phyloP scores from a whole-genome alignment of 2,113 vertebrate genomes.

The Entelurus aequoreus region DNA sequence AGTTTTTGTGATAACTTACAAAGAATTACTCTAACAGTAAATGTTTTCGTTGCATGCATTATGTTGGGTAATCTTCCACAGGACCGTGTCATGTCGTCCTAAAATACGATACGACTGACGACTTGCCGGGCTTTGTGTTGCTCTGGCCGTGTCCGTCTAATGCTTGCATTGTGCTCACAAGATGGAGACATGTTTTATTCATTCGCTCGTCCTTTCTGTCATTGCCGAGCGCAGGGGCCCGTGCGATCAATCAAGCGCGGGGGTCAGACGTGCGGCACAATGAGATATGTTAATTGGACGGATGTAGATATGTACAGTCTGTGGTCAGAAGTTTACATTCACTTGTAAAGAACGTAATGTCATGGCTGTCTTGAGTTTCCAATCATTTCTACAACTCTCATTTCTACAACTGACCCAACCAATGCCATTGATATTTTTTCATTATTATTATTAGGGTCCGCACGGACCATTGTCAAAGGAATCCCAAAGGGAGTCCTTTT shows the following conservation, averaged over 20 bases:
- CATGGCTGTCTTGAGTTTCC: too few relatives aligned
- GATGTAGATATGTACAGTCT: slow-evolving; percentile 16
- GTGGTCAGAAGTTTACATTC: background rate
- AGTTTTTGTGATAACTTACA: too few relatives aligned
- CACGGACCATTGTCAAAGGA: too few relatives aligned
- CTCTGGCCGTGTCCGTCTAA: background rate
- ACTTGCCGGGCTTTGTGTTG: background rate
- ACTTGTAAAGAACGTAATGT: too few relatives aligned
- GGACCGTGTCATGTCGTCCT: too few relatives aligned
- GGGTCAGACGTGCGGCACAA: slow-evolving; percentile 50
- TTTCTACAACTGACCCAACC: too few relatives aligned
- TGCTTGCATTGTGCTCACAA: slow-evolving; percentile 32
- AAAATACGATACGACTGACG: background rate
- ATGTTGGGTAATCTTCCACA: background rate
- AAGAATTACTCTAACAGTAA: too few relatives aligned
- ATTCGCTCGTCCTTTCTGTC: slow-evolving; percentile 60
- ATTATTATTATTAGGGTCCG: too few relatives aligned
- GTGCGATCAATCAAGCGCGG: slow-evolving; percentile 57
- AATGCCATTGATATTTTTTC: too few relatives aligned
- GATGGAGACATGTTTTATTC: slow-evolving; percentile 65
- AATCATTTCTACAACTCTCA: too few relatives aligned
- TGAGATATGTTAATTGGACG: slow-evolving; percentile 52
- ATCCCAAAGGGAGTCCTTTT: too few relatives aligned
- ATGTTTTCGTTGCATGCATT: background rate
- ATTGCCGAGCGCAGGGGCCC: slow-evolving; percentile 44